Evolutionary conservation across 2,888 invertebrate genomes (phyloP).

Genomic region (Cantharis lateralis): DNA sequence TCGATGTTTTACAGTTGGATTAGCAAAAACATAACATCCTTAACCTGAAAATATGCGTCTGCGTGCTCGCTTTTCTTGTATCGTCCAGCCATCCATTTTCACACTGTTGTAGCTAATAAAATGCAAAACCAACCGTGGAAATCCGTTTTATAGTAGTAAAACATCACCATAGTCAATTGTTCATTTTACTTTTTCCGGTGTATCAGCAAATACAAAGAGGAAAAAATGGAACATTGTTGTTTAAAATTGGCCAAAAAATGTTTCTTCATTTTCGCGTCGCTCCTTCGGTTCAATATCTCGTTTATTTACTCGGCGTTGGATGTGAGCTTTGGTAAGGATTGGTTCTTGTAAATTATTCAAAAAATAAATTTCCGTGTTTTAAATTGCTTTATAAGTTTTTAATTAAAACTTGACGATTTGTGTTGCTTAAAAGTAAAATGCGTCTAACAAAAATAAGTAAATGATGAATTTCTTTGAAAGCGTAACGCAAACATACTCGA

Average conservation of each 20-base stretch:
- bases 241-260: background rate
- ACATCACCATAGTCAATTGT: background rate
- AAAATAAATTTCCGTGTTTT: background rate
- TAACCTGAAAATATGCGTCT: no score
- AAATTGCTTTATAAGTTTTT: background rate
- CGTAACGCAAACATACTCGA: conserved; percentile 19
- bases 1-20: background rate
- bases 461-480: conserved; percentile 23
- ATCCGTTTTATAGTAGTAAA: background rate
- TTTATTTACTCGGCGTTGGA: background rate
- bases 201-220: background rate
- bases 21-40: background rate
- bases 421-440: background rate
- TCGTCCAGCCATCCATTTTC: background rate
- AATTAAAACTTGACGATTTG: background rate
- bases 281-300: no score
- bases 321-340: background rate
- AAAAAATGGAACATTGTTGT: background rate
- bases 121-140: background rate
- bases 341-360: background rate
- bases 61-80: background rate
- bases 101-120: background rate
- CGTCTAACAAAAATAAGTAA: conserved; percentile 11
- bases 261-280: no score
- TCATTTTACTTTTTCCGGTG: background rate